A percentile compares a stretch with the other conserved stretches of the same genome.
phyloP scores from a whole-genome alignment of 2,797 vertebrate genomes.

The Lophius americanus region DNA sequence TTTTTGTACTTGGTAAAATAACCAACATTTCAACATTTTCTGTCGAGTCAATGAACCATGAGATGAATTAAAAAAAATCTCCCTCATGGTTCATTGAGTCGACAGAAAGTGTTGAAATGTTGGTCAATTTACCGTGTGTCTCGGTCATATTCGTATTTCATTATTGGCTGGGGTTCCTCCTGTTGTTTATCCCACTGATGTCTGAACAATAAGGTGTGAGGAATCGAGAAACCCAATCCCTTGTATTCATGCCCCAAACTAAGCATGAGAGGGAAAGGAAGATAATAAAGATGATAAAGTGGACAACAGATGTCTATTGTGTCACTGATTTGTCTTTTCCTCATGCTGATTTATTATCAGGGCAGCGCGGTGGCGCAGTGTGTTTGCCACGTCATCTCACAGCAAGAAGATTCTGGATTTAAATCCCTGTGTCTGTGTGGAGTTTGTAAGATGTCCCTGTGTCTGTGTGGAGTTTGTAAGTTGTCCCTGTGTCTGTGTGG shows the following conservation, averaged over 20 bases:
- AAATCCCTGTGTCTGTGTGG: no score
- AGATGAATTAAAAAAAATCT: not conserved
- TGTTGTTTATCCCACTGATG: constrained; percentile 32
- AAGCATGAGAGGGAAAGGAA: not conserved
- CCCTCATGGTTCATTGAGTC: constrained; percentile 5
- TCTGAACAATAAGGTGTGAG: not conserved
- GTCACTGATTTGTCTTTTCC: no score
- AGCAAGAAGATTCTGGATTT: no score
- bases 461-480: no score
- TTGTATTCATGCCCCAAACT: constrained; percentile 9
- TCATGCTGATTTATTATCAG: no score
- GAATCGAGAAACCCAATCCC: constrained; percentile 5
- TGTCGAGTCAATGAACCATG: no score
- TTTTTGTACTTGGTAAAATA: not conserved
- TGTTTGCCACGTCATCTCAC: no score
- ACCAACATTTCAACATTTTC: no score
- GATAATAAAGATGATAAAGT: constrained; percentile 8
- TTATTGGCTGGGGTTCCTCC: constrained; percentile 53
- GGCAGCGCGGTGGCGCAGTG: not conserved
- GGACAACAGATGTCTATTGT: not conserved
- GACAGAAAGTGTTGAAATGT: constrained; percentile 7
- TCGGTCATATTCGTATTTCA: constrained; percentile 37
- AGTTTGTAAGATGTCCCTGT: no score
- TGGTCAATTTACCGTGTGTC: constrained; percentile 31
- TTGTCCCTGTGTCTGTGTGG: no score